These are phyloP conservation scores for Scrobipalpa costella DNA, from an alignment of 2,888 invertebrate genomes.

Conservation along the genomic window DNA sequence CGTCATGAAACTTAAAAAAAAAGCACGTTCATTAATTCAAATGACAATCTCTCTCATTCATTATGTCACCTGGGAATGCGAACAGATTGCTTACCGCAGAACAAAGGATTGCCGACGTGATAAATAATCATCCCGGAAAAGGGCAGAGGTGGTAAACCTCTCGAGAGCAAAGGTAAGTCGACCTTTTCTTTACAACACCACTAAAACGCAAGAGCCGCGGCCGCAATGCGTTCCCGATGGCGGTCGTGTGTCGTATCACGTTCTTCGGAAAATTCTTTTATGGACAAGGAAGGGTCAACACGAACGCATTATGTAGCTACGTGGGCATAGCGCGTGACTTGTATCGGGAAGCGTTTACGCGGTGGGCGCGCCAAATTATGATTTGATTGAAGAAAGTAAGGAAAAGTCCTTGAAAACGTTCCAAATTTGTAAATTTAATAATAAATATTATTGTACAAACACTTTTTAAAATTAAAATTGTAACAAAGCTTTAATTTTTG, in stretches of 20 bases:
- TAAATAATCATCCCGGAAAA: conserved; percentile 32
- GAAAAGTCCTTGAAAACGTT: neutral
- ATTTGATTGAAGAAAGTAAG: conserved; percentile 29
- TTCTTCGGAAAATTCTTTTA: conserved; percentile 50
- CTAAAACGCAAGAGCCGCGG: conserved; percentile 58
- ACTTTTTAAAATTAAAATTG: too few species aligned
- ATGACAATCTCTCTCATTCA: conserved; percentile 27
- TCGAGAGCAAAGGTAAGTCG: conserved; percentile 44
- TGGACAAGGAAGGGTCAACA: conserved; percentile 44
- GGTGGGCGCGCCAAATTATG: conserved; percentile 30
- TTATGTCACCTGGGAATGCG: conserved; percentile 25
- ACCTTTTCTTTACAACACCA: conserved; percentile 58
- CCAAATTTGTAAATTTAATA: too few species aligned
- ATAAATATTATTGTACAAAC: too few species aligned
- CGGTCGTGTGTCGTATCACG: conserved; percentile 44
- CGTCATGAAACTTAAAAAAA: neutral
- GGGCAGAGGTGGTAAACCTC: conserved; percentile 28
- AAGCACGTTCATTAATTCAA: conserved; percentile 27
- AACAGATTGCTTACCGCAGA: conserved; percentile 30
- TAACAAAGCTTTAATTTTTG: too few species aligned
- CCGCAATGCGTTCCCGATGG: conserved; percentile 46
- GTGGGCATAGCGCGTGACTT: conserved; percentile 38
- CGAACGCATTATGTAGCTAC: conserved; percentile 38
- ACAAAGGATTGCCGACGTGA: conserved; percentile 28
- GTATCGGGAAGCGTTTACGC: conserved; percentile 32